Conservation (phyloP, 2,888 invertebrate genomes). For the Tetrapedia diversipes region DNA sequence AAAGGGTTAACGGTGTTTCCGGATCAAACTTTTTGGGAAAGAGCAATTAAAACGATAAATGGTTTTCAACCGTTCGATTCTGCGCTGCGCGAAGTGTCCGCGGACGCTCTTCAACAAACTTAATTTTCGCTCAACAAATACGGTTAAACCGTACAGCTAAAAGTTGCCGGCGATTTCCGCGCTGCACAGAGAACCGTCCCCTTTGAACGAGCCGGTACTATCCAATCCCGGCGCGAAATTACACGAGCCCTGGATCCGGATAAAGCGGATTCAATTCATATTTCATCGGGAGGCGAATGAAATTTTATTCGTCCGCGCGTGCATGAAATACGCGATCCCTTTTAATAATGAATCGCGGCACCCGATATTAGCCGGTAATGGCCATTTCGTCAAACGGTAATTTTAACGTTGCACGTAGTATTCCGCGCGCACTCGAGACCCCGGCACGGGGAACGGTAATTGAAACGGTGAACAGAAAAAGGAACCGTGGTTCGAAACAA, state of each 20-base stretch:
- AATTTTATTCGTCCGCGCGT: slow-evolving; percentile 40
- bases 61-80: no score
- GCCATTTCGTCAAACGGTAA: slow-evolving; percentile 31
- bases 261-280: slow-evolving; percentile 32
- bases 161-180: background rate
- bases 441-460: background rate
- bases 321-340: slow-evolving; percentile 25
- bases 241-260: slow-evolving; percentile 13
- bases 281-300: slow-evolving; percentile 10
- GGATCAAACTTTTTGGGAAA: no score
- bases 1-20: no score
- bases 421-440: background rate
- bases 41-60: no score
- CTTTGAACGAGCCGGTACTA: background rate
- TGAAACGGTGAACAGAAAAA: background rate
- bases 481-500: no score
- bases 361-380: slow-evolving; percentile 27
- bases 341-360: slow-evolving; percentile 33
- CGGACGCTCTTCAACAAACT: no score
- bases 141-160: no score
- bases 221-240: slow-evolving; percentile 18
- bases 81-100: no score
- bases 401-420: slow-evolving; percentile 20
- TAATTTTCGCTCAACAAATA: no score
- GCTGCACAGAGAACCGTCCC: background rate